These are phyloP conservation scores for Chaetophractus vellerosus DNA, from an alignment of 2,797 vertebrate species.

Conservation along the genomic window DNA sequence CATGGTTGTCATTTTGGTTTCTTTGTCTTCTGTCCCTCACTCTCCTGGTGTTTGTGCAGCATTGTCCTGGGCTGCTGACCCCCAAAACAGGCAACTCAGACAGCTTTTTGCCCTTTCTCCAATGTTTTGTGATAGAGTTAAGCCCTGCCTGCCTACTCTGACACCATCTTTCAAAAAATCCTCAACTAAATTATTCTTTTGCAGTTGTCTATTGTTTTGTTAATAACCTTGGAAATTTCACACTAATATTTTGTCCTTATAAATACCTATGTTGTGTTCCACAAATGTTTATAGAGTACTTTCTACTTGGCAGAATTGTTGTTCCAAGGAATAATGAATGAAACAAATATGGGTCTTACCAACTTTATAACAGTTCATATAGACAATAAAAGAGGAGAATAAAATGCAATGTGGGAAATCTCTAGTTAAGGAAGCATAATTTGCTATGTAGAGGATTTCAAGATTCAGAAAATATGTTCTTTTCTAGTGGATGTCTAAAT, in stretches of 20 bases:
- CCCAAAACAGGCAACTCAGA: no score
- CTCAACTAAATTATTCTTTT: no score
- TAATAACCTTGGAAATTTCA: not conserved
- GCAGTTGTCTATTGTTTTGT: not conserved
- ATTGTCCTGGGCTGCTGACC: no score
- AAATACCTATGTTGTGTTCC: not conserved
- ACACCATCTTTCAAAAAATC: no score
- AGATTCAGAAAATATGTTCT: not conserved
- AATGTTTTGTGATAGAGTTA: no score
- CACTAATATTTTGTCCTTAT: not conserved
- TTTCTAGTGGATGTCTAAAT: not conserved
- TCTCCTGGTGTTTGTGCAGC: no score
- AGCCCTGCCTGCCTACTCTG: no score
- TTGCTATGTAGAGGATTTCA: not conserved
- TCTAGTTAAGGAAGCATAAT: not conserved
- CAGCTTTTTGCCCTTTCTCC: no score
- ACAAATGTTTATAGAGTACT: not conserved
- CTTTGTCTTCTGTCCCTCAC: no score
- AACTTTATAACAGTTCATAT: not conserved
- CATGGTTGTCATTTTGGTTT: no score
- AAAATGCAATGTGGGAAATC: not conserved
- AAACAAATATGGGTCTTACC: not conserved
- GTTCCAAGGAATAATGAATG: constrained; percentile 15
- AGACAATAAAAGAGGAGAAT: not conserved
- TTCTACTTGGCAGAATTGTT: not conserved